Percentiles rank a stretch among this genome's conserved stretches.
These are phyloP conservation scores for Myotis daubentonii DNA, from an alignment of 2,797 vertebrate species.

Conservation along the genomic window DNA sequence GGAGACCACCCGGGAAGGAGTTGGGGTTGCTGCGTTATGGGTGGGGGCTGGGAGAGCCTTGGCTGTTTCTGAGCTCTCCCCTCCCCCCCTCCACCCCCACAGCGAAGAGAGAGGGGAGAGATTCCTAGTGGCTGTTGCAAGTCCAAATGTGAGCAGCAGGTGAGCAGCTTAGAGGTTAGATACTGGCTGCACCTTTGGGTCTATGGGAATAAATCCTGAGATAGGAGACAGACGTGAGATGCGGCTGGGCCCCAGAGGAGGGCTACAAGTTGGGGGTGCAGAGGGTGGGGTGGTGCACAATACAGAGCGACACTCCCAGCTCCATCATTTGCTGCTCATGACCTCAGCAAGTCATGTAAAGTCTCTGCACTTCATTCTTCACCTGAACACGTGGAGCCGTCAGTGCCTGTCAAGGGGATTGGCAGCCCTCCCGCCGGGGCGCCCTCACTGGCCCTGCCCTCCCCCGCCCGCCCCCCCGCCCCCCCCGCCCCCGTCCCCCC, in stretches of 20 bases:
- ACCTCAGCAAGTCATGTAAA: not conserved
- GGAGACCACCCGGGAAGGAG: not conserved
- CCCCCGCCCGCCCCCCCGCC: not conserved
- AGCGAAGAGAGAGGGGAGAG: not conserved
- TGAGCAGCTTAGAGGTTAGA: not conserved
- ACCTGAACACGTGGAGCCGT: not conserved
- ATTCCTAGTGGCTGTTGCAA: not conserved
- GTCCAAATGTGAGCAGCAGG: not conserved
- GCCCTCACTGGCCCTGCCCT: not conserved
- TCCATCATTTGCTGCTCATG: too few species aligned
- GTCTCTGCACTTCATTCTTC: not conserved
- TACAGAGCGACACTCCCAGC: not conserved
- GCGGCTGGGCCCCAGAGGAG: not conserved
- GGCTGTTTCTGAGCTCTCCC: not conserved
- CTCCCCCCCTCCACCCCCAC: fast-evolving
- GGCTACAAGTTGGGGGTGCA: not conserved
- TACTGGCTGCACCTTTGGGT: not conserved
- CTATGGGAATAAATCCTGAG: slow-evolving; percentile 6
- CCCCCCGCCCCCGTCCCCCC: too few species aligned
- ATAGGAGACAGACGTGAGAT: not conserved
- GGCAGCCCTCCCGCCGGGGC: not conserved
- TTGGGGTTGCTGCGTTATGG: not conserved
- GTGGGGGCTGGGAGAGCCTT: not conserved
- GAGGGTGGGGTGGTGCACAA: not conserved
- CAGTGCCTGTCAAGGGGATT: not conserved